A percentile compares a stretch with the other conserved stretches of the same genome.
These are phyloP conservation scores for Microplitis mediator DNA, from an alignment of 1,140 invertebrate species.

Conservation along the genomic window DNA sequence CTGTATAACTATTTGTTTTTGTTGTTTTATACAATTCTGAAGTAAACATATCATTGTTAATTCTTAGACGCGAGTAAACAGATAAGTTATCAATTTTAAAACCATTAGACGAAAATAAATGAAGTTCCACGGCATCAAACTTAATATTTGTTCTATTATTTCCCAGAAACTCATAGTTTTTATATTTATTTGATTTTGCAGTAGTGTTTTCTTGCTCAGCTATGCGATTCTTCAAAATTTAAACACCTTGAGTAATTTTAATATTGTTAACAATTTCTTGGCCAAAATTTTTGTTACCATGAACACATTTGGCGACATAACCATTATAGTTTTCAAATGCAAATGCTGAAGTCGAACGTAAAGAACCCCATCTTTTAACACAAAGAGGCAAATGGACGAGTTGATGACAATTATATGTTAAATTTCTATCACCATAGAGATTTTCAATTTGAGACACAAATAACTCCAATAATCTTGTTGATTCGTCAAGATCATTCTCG, in stretches of 20 bases:
- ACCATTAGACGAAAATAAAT: background rate
- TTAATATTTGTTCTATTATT: background rate
- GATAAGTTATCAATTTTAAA: background rate
- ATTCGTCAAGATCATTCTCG: constrained; percentile 12
- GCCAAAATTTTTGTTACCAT: background rate
- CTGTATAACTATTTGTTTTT: too few species aligned
- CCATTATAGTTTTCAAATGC: background rate
- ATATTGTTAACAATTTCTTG: background rate
- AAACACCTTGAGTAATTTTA: too few species aligned
- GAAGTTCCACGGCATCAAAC: background rate
- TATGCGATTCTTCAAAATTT: too few species aligned
- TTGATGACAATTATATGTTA: background rate
- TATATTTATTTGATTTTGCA: background rate
- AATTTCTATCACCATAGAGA: background rate
- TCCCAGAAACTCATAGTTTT: too few species aligned
- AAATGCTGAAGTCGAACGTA: background rate
- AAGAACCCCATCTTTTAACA: background rate
- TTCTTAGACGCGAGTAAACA: constrained; percentile 14
- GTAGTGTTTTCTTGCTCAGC: too few species aligned
- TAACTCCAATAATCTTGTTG: background rate
- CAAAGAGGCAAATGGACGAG: background rate
- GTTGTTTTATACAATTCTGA: too few species aligned
- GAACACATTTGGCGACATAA: background rate
- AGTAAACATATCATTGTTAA: background rate
- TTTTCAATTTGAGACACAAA: background rate